Evolutionary conservation across 2,888 invertebrate genomes (phyloP).

Genomic region (Portevinia maculata): DNA sequence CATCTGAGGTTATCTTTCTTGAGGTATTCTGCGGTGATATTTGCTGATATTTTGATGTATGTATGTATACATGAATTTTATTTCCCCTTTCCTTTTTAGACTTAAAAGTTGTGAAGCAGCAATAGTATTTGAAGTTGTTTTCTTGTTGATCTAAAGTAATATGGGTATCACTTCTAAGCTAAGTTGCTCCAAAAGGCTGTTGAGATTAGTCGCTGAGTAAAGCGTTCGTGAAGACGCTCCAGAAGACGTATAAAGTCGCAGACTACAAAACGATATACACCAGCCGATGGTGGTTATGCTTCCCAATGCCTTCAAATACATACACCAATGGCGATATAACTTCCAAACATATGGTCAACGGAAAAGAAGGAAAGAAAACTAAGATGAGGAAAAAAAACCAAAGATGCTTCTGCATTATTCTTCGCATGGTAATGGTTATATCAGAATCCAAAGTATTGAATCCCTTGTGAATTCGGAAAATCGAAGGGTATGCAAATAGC

Average conservation of each 20-base stretch:
- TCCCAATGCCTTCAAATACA: constrained; percentile 5
- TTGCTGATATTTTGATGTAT: too few species aligned
- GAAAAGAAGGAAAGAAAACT: constrained; percentile 26
- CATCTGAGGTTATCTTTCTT: too few species aligned
- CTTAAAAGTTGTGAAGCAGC: too few species aligned
- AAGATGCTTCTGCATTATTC: constrained; percentile 55
- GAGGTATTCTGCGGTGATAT: too few species aligned
- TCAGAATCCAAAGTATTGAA: constrained; percentile 59
- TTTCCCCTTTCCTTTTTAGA: too few species aligned
- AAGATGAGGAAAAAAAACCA: constrained; percentile 20
- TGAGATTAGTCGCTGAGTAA: too few species aligned
- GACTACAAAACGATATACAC: constrained; percentile 44
- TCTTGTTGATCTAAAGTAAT: too few species aligned
- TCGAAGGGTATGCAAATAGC: constrained; percentile 69
- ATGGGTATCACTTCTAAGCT: too few species aligned
- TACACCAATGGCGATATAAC: constrained; percentile 34
- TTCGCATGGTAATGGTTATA: constrained; percentile 69
- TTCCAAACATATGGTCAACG: constrained; percentile 54
- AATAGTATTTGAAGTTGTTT: too few species aligned
- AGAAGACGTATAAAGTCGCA: constrained; percentile 29
- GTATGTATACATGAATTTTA: too few species aligned
- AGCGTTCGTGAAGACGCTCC: too few species aligned
- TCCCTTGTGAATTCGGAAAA: constrained; percentile 59
- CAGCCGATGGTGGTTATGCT: constrained; percentile 41
- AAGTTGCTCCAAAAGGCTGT: too few species aligned